These are phyloP conservation scores for Ctenochaetus hawaiiensis DNA, from an alignment of 2,797 vertebrate species.

Conservation along the genomic window DNA sequence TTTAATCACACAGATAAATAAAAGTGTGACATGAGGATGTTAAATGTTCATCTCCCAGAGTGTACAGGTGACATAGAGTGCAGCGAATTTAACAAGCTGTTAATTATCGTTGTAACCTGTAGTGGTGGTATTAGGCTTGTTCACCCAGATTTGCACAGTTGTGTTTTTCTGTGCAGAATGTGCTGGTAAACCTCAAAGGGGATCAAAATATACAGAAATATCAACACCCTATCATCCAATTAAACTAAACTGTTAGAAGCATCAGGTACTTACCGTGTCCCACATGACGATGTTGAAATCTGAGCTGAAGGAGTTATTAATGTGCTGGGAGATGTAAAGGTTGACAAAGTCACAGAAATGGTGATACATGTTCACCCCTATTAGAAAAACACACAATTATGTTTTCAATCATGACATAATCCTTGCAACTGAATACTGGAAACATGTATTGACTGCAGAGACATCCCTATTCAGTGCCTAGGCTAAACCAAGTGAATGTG, in stretches of 20 bases:
- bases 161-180: background rate
- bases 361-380: constrained; percentile 99
- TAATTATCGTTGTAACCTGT: background rate
- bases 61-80: too few species aligned
- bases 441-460: background rate
- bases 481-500: background rate
- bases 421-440: background rate
- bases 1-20: too few species aligned
- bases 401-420: constrained; percentile 8
- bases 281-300: constrained; percentile 96
- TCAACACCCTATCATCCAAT: background rate
- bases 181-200: constrained; percentile 1
- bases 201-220: background rate
- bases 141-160: background rate
- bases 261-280: constrained; percentile 92
- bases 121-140: background rate
- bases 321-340: constrained; percentile 96
- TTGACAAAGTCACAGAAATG: constrained; percentile 99
- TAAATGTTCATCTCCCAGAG: too few species aligned
- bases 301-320: constrained; percentile 95
- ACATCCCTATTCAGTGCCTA: background rate
- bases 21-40: too few species aligned
- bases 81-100: too few species aligned
- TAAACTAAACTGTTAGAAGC: background rate
- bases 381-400: constrained; percentile 29